A percentile compares a stretch with the other conserved stretches of the same genome.
phyloP scores from a whole-genome alignment of 2,888 invertebrate species.

The Pandemis corylana region DNA sequence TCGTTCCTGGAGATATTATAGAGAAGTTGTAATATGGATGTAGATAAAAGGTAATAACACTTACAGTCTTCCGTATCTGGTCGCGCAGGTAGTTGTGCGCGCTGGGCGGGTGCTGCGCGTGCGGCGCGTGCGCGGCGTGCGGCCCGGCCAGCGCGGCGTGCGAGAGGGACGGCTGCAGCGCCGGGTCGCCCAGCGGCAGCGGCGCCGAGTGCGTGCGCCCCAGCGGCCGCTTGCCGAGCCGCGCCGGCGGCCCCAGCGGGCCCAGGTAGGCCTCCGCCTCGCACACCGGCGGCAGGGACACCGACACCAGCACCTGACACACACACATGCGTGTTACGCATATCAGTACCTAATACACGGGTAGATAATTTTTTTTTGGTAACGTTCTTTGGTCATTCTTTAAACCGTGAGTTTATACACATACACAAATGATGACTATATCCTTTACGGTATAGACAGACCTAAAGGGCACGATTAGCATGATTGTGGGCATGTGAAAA shows the following conservation, averaged over 20 bases:
- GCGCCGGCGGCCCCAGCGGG: slow-evolving; percentile 86
- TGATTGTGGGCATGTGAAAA: too few species aligned
- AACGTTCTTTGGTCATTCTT: too few species aligned
- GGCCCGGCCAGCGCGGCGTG: slow-evolving; percentile 64
- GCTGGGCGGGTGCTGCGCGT: slow-evolving; percentile 87
- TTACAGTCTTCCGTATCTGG: slow-evolving; percentile 93
- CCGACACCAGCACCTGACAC: slow-evolving; percentile 63
- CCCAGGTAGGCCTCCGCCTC: slow-evolving; percentile 87
- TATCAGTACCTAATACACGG: too few species aligned
- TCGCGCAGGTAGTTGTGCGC: slow-evolving; percentile 89
- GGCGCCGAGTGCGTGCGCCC: slow-evolving; percentile 82
- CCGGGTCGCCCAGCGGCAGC: slow-evolving; percentile 94
- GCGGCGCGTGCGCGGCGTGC: slow-evolving; percentile 90
- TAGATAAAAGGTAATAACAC: slow-evolving; percentile 2
- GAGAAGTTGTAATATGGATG: too few species aligned
- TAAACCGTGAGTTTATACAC: too few species aligned
- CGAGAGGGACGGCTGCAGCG: slow-evolving; percentile 83
- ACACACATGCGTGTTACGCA: too few species aligned
- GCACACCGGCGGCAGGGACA: slow-evolving; percentile 75
- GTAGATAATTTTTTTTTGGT: too few species aligned
- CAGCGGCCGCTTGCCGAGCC: slow-evolving; percentile 90
- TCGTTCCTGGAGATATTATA: too few species aligned
- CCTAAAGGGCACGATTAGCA: too few species aligned
- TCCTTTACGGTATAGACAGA: too few species aligned
- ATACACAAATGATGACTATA: too few species aligned